phyloP scores from a whole-genome alignment of 2,797 vertebrate genomes.

The Ciconia nigra region DNA sequence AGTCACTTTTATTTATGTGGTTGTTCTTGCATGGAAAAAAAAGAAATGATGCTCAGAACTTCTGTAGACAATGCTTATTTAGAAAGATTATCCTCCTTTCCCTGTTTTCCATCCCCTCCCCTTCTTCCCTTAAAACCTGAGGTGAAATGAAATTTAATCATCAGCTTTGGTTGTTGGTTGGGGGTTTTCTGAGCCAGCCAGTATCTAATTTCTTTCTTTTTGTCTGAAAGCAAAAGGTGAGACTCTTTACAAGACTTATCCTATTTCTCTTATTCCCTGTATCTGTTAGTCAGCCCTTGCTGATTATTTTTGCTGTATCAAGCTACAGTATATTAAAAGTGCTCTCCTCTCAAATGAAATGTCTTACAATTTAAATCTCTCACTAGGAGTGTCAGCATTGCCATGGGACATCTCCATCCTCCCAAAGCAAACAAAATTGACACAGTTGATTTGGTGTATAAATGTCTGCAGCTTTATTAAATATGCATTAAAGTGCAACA shows the following conservation, averaged over 20 bases:
- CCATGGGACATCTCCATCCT: conserved; percentile 62
- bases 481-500: conserved; percentile 74
- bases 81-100: not conserved
- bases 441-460: conserved; percentile 73
- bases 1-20: conserved; percentile 36
- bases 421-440: conserved; percentile 72
- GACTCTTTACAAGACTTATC: not conserved
- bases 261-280: not conserved
- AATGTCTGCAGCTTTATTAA: conserved; percentile 75
- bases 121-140: conserved; percentile 16
- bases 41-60: conserved; percentile 7
- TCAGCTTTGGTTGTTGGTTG: not conserved
- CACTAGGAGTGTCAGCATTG: conserved; percentile 47
- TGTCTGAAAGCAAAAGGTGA: conserved; percentile 49
- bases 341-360: conserved; percentile 59
- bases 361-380: conserved; percentile 61
- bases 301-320: conserved; percentile 45
- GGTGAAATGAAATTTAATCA: conserved; percentile 29
- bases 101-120: not conserved
- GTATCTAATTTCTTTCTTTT: conserved; percentile 25
- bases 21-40: not conserved
- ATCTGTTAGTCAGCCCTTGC: conserved; percentile 21
- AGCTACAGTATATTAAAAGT: conserved; percentile 43
- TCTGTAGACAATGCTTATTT: conserved; percentile 48
- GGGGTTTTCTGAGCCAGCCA: not conserved